Evolutionary conservation across 2,797 vertebrate genomes (phyloP).

Genomic region (Prionace glauca): DNA sequence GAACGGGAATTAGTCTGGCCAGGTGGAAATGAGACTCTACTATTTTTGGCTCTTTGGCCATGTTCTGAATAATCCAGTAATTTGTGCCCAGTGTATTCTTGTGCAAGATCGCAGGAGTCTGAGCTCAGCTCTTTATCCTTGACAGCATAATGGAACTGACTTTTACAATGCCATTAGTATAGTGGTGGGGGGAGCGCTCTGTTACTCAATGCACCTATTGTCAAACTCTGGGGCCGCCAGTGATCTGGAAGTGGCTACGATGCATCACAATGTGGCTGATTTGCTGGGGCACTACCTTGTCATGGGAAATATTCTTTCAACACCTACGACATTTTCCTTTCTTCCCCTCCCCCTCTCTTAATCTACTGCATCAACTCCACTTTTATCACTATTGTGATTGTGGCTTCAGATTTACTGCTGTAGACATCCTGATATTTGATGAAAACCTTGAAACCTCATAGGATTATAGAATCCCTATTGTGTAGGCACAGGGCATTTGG

Average conservation of each 20-base stretch:
- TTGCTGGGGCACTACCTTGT: not conserved
- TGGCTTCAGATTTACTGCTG: not conserved
- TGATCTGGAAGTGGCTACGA: not conserved
- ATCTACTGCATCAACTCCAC: not conserved
- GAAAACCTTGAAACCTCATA: not conserved
- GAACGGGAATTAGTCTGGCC: not conserved
- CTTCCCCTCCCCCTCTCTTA: not conserved
- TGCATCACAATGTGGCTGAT: not conserved
- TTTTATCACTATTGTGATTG: not conserved
- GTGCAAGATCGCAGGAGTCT: not conserved
- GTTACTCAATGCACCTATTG: not conserved
- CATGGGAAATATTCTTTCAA: not conserved
- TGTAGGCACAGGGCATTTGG: no score
- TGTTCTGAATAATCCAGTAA: not conserved
- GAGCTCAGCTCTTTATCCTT: not conserved
- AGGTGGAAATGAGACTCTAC: not conserved
- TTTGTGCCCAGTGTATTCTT: not conserved
- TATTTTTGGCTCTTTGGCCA: not conserved
- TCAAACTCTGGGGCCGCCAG: not conserved
- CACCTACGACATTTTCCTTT: not conserved
- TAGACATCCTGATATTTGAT: not conserved
- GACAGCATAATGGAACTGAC: not conserved
- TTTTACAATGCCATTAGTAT: not conserved
- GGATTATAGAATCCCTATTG: no score
- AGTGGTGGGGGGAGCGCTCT: not conserved